Evolutionary conservation across 2,888 invertebrate species (phyloP).

Genomic region (Caenorhabditis sp.): DNA sequence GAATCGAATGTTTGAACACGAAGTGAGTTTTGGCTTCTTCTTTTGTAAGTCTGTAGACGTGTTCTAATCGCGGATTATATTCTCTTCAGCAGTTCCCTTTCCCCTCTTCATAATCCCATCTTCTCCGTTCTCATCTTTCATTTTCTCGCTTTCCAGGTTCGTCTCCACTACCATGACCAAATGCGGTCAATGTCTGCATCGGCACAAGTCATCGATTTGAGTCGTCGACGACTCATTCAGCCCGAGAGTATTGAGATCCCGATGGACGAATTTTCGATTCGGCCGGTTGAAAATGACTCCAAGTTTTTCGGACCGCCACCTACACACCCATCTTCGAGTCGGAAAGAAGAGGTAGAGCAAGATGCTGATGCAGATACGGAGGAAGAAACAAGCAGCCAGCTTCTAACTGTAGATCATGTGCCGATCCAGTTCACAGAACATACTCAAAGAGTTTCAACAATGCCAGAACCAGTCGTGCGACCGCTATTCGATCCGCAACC

Average conservation of each 20-base stretch:
- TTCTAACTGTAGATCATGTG: too few species aligned
- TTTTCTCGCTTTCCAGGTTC: slow-evolving; percentile 17
- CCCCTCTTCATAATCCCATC: slow-evolving; percentile 33
- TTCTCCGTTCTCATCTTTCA: slow-evolving; percentile 12
- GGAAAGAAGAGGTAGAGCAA: background rate
- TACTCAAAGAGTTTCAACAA: too few species aligned
- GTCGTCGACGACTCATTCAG: background rate
- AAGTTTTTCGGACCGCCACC: slow-evolving; percentile 6
- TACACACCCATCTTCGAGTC: background rate
- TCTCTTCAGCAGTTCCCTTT: slow-evolving; percentile 10
- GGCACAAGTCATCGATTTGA: background rate
- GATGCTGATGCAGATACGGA: background rate
- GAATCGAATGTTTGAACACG: slow-evolving; percentile 41
- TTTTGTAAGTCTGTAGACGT: slow-evolving; percentile 24
- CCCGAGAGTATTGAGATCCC: background rate
- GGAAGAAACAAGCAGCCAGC: too few species aligned
- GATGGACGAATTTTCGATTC: background rate
- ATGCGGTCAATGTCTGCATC: background rate
- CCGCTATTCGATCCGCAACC: too few species aligned
- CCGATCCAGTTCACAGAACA: too few species aligned
- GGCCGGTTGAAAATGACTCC: background rate
- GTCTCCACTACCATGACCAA: background rate
- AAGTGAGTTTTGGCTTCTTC: slow-evolving; percentile 37
- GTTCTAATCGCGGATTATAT: slow-evolving; percentile 46
- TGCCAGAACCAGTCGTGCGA: too few species aligned